Conservation (phyloP, 2,113 vertebrate species). For the Epinephelus lanceolatus region DNA sequence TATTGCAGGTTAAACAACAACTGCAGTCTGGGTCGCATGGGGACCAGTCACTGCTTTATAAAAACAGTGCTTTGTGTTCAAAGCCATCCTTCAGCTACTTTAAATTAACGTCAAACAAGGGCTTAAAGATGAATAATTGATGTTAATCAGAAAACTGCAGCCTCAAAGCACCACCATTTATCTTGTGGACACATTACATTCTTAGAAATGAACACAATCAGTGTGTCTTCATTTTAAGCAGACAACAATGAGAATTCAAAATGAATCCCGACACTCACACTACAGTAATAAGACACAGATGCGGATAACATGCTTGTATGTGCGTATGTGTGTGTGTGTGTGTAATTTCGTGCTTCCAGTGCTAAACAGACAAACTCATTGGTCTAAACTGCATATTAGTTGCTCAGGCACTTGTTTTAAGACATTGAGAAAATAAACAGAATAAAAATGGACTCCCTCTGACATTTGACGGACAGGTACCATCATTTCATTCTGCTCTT, state of each 20-base stretch:
- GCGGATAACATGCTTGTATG: slow-evolving; percentile 2
- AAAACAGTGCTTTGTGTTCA: background rate
- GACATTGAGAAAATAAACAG: slow-evolving; percentile 29
- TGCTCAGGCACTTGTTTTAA: slow-evolving; percentile 78
- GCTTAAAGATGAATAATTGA: slow-evolving; percentile 7
- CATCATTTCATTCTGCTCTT: slow-evolving; percentile 27
- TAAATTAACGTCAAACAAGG: slow-evolving; percentile 1
- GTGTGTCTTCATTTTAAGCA: slow-evolving; percentile 29
- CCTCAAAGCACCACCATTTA: slow-evolving; percentile 27
- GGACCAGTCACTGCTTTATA: background rate
- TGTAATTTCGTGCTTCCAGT: slow-evolving; percentile 47
- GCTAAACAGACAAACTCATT: slow-evolving; percentile 55
- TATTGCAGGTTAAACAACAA: background rate
- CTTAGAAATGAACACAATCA: slow-evolving; percentile 58
- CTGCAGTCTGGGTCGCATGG: background rate
- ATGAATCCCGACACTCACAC: slow-evolving; percentile 9
- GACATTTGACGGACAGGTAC: slow-evolving; percentile 22
- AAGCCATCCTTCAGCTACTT: background rate
- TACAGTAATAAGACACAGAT: slow-evolving; percentile 47
- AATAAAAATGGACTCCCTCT: slow-evolving; percentile 14
- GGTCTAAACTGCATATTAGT: slow-evolving; percentile 73
- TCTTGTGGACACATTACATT: slow-evolving; percentile 48
- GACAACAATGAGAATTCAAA: slow-evolving; percentile 9
- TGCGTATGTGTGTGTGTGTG: background rate
- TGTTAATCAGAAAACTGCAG: slow-evolving; percentile 21